These are phyloP conservation scores for Adineta ricciae DNA, from an alignment of 2,888 invertebrate species.

Conservation along the genomic window DNA sequence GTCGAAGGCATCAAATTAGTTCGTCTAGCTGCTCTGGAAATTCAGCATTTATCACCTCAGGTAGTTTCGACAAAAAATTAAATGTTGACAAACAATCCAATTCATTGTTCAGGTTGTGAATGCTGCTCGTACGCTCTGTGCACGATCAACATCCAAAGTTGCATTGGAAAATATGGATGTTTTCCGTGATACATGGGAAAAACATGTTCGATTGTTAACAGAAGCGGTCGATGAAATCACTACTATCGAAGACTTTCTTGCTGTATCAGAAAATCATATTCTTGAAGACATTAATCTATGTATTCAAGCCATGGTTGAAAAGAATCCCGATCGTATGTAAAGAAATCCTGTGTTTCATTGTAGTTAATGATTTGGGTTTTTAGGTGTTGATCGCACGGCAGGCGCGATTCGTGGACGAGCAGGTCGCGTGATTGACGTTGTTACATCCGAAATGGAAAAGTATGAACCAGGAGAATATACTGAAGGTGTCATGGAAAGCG, in stretches of 20 bases:
- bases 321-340: conserved; percentile 54
- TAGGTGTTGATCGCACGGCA: conserved; percentile 66
- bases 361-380: background rate
- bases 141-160: conserved; percentile 80
- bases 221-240: conserved; percentile 97
- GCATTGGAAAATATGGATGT: conserved; percentile 94
- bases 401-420: conserved; percentile 90
- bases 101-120: conserved; percentile 63
- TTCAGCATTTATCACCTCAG: conserved; percentile 87
- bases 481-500: conserved; percentile 85
- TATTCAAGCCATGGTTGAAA: conserved; percentile 83
- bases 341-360: no score
- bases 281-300: conserved; percentile 96
- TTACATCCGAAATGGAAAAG: conserved; percentile 95
- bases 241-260: conserved; percentile 93
- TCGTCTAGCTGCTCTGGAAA: conserved; percentile 84
- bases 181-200: conserved; percentile 86
- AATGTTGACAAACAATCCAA: no score
- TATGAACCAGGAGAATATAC: conserved; percentile 93
- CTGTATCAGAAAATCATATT: conserved; percentile 76
- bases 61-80: conserved; percentile 38
- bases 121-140: conserved; percentile 82
- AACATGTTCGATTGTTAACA: conserved; percentile 54
- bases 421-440: conserved; percentile 84
- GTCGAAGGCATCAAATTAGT: conserved; percentile 98